Percentiles rank a stretch among this genome's conserved stretches.
Conservation (phyloP, 2,888 invertebrate genomes). For the Callyntrura guangdongensis region DNA sequence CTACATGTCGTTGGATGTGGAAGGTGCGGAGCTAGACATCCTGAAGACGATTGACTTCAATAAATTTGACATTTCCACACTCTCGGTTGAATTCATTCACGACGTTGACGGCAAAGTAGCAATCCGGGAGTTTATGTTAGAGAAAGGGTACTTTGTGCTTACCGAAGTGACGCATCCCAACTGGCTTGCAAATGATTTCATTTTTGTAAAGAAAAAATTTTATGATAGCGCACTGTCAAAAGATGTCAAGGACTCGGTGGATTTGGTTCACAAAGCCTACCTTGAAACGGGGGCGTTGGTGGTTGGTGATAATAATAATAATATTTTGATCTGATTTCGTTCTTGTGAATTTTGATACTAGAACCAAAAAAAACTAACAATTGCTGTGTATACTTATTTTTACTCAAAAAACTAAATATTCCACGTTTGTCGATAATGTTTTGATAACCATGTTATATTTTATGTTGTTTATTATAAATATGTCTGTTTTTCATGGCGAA, state of each 20-base stretch:
- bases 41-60: constrained; percentile 87
- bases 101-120: constrained; percentile 86
- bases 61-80: constrained; percentile 86
- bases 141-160: constrained; percentile 86
- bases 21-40: constrained; percentile 87
- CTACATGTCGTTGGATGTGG: constrained; percentile 88
- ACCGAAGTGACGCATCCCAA: constrained; percentile 86
- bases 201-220: constrained; percentile 86
- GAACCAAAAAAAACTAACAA: constrained; percentile 2
- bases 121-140: constrained; percentile 86
- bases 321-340: constrained; percentile 50
- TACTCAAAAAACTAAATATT: not conserved
- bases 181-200: constrained; percentile 87
- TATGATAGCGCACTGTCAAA: constrained; percentile 28
- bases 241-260: constrained; percentile 44
- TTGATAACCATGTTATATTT: not conserved
- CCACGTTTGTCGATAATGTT: not conserved
- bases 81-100: constrained; percentile 86
- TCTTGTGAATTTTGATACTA: not conserved
- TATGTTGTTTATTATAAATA: not conserved
- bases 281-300: constrained; percentile 46
- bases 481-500: not conserved
- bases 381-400: not conserved
- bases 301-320: constrained; percentile 39
- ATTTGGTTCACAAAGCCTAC: constrained; percentile 53